Conservation (phyloP, 1,140 invertebrate genomes). For the Drosophila ironensis region DNA sequence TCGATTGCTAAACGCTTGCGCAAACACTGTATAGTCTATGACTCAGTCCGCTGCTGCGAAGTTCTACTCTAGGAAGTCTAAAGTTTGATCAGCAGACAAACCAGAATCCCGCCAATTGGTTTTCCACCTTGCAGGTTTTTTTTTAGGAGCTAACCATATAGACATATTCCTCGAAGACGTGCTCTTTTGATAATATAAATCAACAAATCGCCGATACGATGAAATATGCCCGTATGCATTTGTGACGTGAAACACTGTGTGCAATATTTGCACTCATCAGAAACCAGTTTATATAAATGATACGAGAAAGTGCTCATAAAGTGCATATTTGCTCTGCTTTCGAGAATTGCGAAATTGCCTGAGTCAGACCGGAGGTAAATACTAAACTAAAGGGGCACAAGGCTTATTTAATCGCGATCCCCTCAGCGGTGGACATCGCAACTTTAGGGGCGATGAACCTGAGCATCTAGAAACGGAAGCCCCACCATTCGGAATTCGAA, state of each 20-base stretch:
- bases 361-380: slow-evolving; percentile 13
- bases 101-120: too few species aligned
- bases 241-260: slow-evolving; percentile 12
- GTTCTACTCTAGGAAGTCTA: not conserved
- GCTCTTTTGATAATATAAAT: slow-evolving; percentile 4
- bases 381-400: too few species aligned
- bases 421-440: too few species aligned
- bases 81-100: not conserved
- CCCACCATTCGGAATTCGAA: too few species aligned
- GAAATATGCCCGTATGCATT: not conserved
- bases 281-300: slow-evolving; percentile 37
- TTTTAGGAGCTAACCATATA: not conserved
- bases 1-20: slow-evolving; percentile 25
- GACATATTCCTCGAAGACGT: not conserved
- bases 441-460: too few species aligned
- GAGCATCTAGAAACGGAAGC: too few species aligned
- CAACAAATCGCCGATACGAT: not conserved
- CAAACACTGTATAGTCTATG: slow-evolving; percentile 15
- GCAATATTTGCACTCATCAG: slow-evolving; percentile 21
- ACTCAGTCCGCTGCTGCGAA: slow-evolving; percentile 11
- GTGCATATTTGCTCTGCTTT: slow-evolving; percentile 37
- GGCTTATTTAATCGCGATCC: too few species aligned
- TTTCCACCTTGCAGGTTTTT: too few species aligned
- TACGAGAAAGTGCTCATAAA: slow-evolving; percentile 27
- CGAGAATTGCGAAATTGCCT: slow-evolving; percentile 4